Evolutionary conservation across 2,888 invertebrate genomes (phyloP).

Genomic region (Chrysolina haemoptera): DNA sequence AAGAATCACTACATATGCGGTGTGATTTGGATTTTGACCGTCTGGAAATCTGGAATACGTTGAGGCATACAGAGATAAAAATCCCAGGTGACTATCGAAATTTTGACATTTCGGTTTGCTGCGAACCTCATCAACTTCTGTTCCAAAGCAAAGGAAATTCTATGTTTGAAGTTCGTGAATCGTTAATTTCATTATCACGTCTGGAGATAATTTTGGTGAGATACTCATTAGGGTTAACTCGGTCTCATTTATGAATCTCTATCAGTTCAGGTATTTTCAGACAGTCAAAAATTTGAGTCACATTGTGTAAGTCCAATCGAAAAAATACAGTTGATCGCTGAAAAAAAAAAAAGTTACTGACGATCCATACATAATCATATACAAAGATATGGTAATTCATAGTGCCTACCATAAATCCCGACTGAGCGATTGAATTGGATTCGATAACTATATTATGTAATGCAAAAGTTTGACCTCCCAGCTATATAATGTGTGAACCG

Average conservation of each 20-base stretch:
- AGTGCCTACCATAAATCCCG: conserved; percentile 48
- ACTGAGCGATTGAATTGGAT: conserved; percentile 43
- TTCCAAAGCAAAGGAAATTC: no score
- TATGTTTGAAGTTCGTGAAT: no score
- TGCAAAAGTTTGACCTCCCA: conserved; percentile 39
- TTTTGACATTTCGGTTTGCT: no score
- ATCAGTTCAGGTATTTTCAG: not conserved
- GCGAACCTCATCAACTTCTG: no score
- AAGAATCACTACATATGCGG: not conserved
- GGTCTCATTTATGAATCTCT: not conserved
- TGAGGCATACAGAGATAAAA: not conserved
- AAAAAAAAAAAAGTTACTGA: conserved; percentile 39
- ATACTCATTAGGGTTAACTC: not conserved
- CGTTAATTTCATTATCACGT: no score
- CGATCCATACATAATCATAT: conserved; percentile 46
- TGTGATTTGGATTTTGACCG: not conserved
- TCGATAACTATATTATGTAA: conserved; percentile 21
- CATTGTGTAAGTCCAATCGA: conserved; percentile 33
- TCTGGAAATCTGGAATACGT: not conserved
- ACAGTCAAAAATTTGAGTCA: conserved; percentile 11
- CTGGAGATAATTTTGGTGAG: no score
- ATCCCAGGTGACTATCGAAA: not conserved
- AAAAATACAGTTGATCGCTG: conserved; percentile 39
- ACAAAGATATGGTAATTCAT: conserved; percentile 49
- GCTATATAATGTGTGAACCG: conserved; percentile 14